phyloP scores from a whole-genome alignment of 2,113 vertebrate genomes.

The Vulpes vulpes region DNA sequence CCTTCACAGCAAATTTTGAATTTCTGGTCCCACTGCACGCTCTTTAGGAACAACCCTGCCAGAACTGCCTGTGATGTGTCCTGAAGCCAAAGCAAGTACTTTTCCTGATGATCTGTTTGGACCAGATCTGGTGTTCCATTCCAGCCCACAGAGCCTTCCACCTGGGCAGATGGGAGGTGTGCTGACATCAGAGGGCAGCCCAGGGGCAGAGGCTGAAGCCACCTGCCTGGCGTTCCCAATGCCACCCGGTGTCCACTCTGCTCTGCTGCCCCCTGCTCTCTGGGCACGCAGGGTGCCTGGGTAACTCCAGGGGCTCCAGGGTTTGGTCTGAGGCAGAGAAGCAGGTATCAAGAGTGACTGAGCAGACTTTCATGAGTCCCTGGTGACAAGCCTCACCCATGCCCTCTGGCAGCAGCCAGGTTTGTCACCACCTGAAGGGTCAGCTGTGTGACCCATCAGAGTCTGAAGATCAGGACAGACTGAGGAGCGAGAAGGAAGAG shows the following conservation, averaged over 20 bases:
- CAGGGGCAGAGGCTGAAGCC: background rate
- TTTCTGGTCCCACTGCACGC: background rate
- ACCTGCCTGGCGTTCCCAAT: background rate
- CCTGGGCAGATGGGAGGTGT: background rate
- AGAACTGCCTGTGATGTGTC: background rate
- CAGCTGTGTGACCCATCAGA: background rate
- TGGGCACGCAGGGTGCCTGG: background rate
- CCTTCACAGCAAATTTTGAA: background rate
- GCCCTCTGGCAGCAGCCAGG: background rate
- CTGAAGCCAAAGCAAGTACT: background rate
- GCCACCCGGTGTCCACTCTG: background rate
- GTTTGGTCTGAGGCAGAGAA: background rate
- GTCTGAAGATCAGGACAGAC: background rate
- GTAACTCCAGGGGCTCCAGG: background rate
- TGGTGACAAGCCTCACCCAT: accelerated
- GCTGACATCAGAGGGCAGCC: background rate
- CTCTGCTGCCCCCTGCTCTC: background rate
- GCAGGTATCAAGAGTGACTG: accelerated
- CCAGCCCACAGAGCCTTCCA: background rate
- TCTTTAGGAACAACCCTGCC: background rate
- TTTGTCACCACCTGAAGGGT: background rate
- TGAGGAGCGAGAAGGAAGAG: accelerated
- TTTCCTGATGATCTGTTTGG: background rate
- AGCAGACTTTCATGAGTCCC: accelerated
- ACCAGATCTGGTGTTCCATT: background rate